Evolutionary conservation across 1,140 invertebrate species (phyloP).

Genomic region (Drosophila funebris): DNA sequence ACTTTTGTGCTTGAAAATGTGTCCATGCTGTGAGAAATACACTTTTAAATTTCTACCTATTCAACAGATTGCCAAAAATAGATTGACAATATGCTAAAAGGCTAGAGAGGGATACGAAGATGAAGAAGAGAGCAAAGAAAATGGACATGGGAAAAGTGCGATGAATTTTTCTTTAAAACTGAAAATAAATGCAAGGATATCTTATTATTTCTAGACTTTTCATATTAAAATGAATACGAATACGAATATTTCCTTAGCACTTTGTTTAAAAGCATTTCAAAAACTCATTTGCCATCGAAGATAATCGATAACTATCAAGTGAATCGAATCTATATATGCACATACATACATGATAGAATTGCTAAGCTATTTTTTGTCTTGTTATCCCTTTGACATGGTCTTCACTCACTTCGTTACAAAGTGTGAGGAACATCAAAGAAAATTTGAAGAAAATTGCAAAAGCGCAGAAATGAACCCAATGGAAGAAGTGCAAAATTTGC

Average conservation of each 20-base stretch:
- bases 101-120: not conserved
- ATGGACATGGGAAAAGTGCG: too few species aligned
- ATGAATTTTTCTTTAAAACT: too few species aligned
- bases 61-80: not conserved
- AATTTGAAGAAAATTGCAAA: conserved; percentile 22
- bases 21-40: not conserved
- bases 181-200: too few species aligned
- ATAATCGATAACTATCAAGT: not conserved
- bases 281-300: not conserved
- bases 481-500: conserved; percentile 56
- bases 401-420: conserved; percentile 1
- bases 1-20: not conserved
- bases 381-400: not conserved
- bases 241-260: not conserved
- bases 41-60: not conserved
- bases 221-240: not conserved
- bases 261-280: not conserved
- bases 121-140: too few species aligned
- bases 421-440: conserved; percentile 22
- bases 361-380: not conserved
- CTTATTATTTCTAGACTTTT: too few species aligned
- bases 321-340: too few species aligned
- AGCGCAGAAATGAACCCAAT: conserved; percentile 33
- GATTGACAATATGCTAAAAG: not conserved
- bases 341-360: not conserved